Conservation (phyloP, 2,797 vertebrate species). For the Pangasius mekongensis region DNA sequence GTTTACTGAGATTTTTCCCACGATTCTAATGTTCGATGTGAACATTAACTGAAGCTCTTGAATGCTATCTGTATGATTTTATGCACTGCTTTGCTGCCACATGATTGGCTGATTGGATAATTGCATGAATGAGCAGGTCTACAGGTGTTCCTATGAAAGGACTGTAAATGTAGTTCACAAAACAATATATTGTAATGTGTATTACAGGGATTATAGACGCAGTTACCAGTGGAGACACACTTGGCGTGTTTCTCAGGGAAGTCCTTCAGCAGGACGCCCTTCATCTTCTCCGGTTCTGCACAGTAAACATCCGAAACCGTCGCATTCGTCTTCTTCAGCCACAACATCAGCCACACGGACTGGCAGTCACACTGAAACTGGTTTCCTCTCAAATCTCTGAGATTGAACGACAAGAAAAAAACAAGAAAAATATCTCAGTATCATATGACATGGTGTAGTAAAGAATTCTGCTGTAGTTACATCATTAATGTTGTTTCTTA, state of each 20-base stretch:
- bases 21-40: not conserved
- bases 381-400: constrained; percentile 95
- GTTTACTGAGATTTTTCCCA: not conserved
- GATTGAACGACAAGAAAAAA: not conserved
- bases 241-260: constrained; percentile 85
- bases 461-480: not conserved
- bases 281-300: constrained; percentile 88
- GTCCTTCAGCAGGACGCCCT: constrained; percentile 92
- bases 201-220: not conserved
- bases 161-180: not conserved
- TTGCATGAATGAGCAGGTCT: not conserved
- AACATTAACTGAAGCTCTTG: not conserved
- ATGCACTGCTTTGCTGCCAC: not conserved
- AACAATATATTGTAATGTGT: not conserved
- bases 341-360: constrained; percentile 95
- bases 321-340: constrained; percentile 97
- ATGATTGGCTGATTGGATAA: not conserved
- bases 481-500: not conserved
- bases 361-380: constrained; percentile 94
- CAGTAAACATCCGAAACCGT: constrained; percentile 93
- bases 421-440: not conserved
- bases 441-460: not conserved
- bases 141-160: too few relatives aligned
- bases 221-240: constrained; percentile 90
- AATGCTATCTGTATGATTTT: too few relatives aligned